Evolutionary conservation across 2,113 vertebrate species (phyloP).

Genomic region (Arizona elegans): DNA sequence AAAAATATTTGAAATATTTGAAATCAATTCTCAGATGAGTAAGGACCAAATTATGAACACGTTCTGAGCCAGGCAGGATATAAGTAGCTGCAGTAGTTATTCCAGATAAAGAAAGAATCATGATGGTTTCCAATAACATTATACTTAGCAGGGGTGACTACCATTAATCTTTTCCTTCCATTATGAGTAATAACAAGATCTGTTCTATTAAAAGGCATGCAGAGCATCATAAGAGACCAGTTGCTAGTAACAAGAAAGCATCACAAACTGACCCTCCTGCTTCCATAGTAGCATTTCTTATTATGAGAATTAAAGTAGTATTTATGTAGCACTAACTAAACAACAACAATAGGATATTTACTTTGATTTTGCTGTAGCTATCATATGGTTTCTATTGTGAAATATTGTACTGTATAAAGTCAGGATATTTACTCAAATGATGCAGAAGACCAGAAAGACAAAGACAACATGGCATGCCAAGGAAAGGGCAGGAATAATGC

Average conservation of each 20-base stretch:
- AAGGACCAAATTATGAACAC: conserved; percentile 20
- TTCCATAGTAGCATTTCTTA: background rate
- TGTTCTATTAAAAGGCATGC: conserved; percentile 20
- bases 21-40: conserved; percentile 23
- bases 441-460: background rate
- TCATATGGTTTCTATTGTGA: background rate
- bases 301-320: background rate
- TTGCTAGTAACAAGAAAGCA: conserved; percentile 23
- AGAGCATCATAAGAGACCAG: background rate
- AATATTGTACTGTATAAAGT: background rate
- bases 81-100: conserved; percentile 39
- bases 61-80: background rate
- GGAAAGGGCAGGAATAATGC: no score
- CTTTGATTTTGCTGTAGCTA: background rate
- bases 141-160: conserved; percentile 41
- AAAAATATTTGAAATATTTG: conserved; percentile 26
- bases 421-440: background rate
- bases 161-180: background rate
- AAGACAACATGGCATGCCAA: no score
- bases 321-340: background rate
- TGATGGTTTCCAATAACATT: conserved; percentile 31
- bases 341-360: background rate
- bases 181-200: conserved; percentile 4
- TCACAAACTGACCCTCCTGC: background rate
- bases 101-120: conserved; percentile 49